phyloP scores from a whole-genome alignment of 2,888 invertebrate genomes.

The Drosophila mercatorum region DNA sequence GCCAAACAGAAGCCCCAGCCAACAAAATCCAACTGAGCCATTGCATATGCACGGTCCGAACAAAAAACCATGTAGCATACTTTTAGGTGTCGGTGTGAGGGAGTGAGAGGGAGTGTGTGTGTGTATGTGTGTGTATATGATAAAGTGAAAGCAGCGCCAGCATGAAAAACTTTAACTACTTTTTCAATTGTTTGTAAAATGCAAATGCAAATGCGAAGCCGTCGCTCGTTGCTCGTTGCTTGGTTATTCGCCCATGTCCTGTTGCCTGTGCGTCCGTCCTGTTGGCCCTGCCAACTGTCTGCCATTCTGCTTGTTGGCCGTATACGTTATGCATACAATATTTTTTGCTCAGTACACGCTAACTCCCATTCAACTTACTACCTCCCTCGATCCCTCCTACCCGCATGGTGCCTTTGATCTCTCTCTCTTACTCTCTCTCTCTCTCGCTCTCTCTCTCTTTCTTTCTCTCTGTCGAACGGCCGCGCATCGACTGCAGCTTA shows the following conservation, averaged over 20 bases:
- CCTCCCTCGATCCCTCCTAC: not conserved
- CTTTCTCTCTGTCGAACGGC: constrained; percentile 8
- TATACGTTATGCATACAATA: constrained; percentile 73
- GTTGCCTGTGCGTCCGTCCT: constrained; percentile 34
- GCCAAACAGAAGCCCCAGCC: constrained; percentile 60
- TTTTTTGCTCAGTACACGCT: constrained; percentile 28
- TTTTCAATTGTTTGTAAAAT: constrained; percentile 80
- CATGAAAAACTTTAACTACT: constrained; percentile 78
- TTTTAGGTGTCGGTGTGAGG: constrained; percentile 29
- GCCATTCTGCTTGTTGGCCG: constrained; percentile 54
- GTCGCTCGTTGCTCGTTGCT: constrained; percentile 25
- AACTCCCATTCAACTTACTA: not conserved
- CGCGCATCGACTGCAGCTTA: constrained; percentile 49
- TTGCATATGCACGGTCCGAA: constrained; percentile 62
- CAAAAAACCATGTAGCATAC: constrained; percentile 54
- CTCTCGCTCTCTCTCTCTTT: not conserved
- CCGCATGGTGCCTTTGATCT: constrained; percentile 14
- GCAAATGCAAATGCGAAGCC: constrained; percentile 68
- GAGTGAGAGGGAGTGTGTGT: constrained; percentile 45
- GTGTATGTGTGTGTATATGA: constrained; percentile 55
- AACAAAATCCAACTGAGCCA: constrained; percentile 50
- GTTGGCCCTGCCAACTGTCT: constrained; percentile 52
- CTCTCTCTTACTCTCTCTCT: not conserved
- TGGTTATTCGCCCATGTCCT: constrained; percentile 40
- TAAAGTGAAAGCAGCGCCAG: constrained; percentile 67